phyloP scores from a whole-genome alignment of 2,888 invertebrate genomes.

The Coenonympha arcania region DNA sequence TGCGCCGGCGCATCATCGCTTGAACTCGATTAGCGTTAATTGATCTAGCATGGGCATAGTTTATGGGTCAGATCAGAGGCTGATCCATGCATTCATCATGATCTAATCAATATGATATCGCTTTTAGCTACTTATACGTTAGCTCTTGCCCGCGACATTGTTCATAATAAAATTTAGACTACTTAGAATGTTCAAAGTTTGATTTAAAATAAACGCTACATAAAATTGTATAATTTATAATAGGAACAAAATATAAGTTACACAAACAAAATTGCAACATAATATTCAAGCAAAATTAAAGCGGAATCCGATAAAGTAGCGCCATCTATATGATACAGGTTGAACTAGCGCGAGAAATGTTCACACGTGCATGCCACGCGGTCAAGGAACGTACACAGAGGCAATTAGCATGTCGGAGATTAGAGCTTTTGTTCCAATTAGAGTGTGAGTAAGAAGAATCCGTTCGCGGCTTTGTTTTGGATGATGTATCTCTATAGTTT shows the following conservation, averaged over 20 bases:
- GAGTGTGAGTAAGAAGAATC: not conserved
- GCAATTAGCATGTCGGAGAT: not conserved
- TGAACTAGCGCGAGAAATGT: conserved; percentile 17
- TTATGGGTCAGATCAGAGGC: not conserved
- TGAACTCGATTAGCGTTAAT: conserved; percentile 1
- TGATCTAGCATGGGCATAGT: conserved; percentile 8
- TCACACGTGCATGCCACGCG: conserved; percentile 5
- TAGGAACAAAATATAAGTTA: too few species aligned
- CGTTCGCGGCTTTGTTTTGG: not conserved
- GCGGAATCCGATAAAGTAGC: conserved; percentile 4
- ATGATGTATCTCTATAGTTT: not conserved
- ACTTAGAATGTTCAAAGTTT: too few species aligned
- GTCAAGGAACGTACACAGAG: not conserved
- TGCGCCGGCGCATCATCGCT: conserved; percentile 3
- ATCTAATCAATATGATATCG: not conserved
- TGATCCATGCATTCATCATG: not conserved
- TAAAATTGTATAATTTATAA: too few species aligned
- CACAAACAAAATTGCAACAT: too few species aligned
- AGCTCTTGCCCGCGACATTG: too few species aligned
- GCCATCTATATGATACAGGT: conserved; percentile 22
- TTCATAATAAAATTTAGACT: too few species aligned
- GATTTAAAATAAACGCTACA: too few species aligned
- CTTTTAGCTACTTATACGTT: not conserved
- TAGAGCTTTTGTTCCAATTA: not conserved
- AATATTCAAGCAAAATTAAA: too few species aligned